Evolutionary conservation across 2,797 vertebrate genomes (phyloP), one percentile per base, ranked within the genome.

Genomic region (Trematomus bernacchii): DNA sequence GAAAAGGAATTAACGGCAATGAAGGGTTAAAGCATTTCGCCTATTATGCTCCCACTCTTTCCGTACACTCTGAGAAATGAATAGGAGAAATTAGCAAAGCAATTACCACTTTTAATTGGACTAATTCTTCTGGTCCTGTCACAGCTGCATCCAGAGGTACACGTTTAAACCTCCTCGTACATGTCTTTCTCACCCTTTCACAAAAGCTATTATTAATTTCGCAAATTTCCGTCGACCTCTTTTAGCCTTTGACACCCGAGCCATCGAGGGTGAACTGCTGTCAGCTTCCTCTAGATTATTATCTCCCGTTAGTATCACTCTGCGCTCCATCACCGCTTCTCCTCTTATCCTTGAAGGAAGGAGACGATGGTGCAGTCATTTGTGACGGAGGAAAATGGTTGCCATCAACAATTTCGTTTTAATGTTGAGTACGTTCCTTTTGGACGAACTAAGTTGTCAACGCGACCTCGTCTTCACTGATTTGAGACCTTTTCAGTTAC

Each of bases 61-160:
- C 92, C 76, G 62, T 87, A 86, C 90, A 89, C 81, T 87, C 87
- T 76, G 91, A 91, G 90, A 94, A 95, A 96, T 95, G 93, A 95
- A 94, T 91, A 90, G 90, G 89, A 94, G 92, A 93, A 96, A 96
- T 96, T 95, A 95, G 92, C 89, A 87, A 93, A 91, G 95, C 92
- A 95, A 96, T 95, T 95, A 96, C 88, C 91, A 94, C 92, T 93
- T 94, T 95, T 95, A 95, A 95, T 95, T 96, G 93, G 93, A 93
- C 90, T 93, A 94, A 93, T 94, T 95, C 92, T 93, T 92, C 88
- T 89, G 89, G 88, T 89, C 89, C 90, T 95, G 94, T 95, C 94
- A 95, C 91, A 92, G 93, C 92, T 93, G 92, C 92, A 95, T 94
- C 93, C 86, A 84, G 85, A 85, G 83, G 81, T 87, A 79, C 81